Conservation (phyloP, 2,888 invertebrate genomes). For the Trisateles emortualis region DNA sequence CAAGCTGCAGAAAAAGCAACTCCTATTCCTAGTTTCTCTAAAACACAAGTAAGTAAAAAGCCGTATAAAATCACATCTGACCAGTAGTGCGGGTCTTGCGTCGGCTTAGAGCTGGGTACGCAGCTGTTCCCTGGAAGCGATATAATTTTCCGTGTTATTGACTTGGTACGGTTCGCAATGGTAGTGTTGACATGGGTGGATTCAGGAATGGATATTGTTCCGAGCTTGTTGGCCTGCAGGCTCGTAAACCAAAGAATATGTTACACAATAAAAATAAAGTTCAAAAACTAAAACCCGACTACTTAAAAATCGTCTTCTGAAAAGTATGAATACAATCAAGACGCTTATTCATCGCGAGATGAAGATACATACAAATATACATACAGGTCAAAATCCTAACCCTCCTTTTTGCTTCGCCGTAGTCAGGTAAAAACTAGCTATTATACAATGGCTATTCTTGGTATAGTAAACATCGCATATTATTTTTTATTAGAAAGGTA, state of each 20-base stretch:
- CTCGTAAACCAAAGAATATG: neutral
- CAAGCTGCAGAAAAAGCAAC: neutral
- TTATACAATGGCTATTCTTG: no score
- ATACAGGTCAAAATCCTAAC: no score
- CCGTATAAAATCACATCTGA: conserved; percentile 4
- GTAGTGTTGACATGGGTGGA: conserved; percentile 45
- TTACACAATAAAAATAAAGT: neutral
- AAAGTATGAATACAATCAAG: no score
- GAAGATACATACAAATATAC: no score
- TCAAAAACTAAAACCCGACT: no score
- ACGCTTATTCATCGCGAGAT: no score
- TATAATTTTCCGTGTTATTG: conserved; percentile 61
- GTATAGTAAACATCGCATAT: no score
- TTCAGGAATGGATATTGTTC: conserved; percentile 13
- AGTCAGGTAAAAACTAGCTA: no score
- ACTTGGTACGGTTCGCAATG: conserved; percentile 45
- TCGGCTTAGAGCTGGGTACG: conserved; percentile 6
- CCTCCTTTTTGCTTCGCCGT: no score
- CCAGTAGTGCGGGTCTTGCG: no score
- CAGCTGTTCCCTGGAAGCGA: conserved; percentile 52
- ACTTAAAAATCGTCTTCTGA: no score
- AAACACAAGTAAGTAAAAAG: conserved; percentile 2
- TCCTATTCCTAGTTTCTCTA: neutral
- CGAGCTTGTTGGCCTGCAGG: conserved; percentile 9
- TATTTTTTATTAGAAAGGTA: no score